Percentiles rank a stretch among this genome's conserved stretches.
Conservation (phyloP, 1,140 invertebrate genomes). For the Piezodorus guildinii region DNA sequence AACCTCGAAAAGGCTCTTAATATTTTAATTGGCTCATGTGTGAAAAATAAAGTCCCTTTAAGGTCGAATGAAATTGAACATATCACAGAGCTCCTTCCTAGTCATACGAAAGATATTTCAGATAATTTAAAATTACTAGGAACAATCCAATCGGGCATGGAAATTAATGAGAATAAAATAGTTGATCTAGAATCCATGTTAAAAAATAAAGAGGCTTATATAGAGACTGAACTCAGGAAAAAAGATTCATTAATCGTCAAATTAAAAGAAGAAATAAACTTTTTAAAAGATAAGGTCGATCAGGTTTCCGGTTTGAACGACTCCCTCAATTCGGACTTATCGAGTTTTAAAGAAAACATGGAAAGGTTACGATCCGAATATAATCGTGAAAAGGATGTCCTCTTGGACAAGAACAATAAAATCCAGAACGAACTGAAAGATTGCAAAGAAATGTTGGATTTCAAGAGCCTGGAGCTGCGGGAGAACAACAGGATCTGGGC, state of each 20-base stretch:
- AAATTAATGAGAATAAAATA: too few species aligned
- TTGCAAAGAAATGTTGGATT: slow-evolving; percentile 9
- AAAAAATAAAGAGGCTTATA: not conserved
- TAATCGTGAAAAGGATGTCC: not conserved
- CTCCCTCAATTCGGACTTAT: not conserved
- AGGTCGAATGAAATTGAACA: too few species aligned
- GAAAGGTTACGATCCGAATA: not conserved
- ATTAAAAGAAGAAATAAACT: not conserved
- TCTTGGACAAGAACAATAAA: not conserved
- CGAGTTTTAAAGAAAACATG: not conserved
- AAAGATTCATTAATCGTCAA: not conserved
- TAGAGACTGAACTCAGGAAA: not conserved
- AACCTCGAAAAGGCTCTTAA: too few species aligned
- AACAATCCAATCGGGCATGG: too few species aligned
- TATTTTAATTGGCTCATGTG: too few species aligned
- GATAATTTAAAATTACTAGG: too few species aligned
- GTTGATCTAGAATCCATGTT: too few species aligned
- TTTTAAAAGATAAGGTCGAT: not conserved
- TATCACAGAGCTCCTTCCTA: too few species aligned
- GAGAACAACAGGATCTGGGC: slow-evolving; percentile 20
- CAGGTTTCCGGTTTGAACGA: not conserved
- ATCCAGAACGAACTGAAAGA: slow-evolving; percentile 11
- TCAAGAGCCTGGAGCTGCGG: slow-evolving; percentile 15
- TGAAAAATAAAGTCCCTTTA: too few species aligned
- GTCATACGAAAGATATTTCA: too few species aligned